phyloP scores from a whole-genome alignment of 2,888 invertebrate species.

The Himalopsyche anomala region DNA sequence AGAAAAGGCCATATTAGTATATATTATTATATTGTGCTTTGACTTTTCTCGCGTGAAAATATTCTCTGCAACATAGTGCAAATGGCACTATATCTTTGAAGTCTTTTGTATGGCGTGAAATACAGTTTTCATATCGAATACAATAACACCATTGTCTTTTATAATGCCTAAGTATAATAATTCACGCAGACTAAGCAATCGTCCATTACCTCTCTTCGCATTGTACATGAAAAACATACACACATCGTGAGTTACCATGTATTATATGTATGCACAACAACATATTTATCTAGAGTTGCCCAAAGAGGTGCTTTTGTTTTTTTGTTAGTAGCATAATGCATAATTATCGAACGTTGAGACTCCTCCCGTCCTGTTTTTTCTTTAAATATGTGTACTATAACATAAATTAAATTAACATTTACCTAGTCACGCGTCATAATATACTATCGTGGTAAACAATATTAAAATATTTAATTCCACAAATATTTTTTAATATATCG shows the following conservation, averaged over 20 bases:
- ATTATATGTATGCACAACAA: constrained; percentile 29
- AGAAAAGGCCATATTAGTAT: not conserved
- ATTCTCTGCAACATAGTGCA: constrained; percentile 26
- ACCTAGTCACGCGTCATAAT: too few relatives aligned
- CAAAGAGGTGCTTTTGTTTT: too few relatives aligned
- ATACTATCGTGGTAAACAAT: too few relatives aligned
- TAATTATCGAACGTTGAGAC: too few relatives aligned
- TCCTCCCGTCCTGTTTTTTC: too few relatives aligned
- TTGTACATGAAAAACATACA: not conserved
- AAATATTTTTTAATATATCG: too few relatives aligned
- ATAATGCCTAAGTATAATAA: constrained; percentile 3
- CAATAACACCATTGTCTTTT: constrained; percentile 44
- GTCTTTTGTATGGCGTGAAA: constrained; percentile 39
- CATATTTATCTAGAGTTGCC: not conserved
- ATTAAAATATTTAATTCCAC: too few relatives aligned
- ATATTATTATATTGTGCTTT: constrained; percentile 5
- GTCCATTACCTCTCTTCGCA: constrained; percentile 19
- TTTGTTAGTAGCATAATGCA: too few relatives aligned
- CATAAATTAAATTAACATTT: too few relatives aligned
- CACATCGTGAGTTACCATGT: constrained; percentile 41
- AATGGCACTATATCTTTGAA: constrained; percentile 29
- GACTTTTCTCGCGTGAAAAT: constrained; percentile 10
- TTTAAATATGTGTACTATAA: too few relatives aligned
- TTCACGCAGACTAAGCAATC: constrained; percentile 36
- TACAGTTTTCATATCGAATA: constrained; percentile 44